phyloP scores from a whole-genome alignment of 2,888 invertebrate genomes.

The Synergus gifuensis region DNA sequence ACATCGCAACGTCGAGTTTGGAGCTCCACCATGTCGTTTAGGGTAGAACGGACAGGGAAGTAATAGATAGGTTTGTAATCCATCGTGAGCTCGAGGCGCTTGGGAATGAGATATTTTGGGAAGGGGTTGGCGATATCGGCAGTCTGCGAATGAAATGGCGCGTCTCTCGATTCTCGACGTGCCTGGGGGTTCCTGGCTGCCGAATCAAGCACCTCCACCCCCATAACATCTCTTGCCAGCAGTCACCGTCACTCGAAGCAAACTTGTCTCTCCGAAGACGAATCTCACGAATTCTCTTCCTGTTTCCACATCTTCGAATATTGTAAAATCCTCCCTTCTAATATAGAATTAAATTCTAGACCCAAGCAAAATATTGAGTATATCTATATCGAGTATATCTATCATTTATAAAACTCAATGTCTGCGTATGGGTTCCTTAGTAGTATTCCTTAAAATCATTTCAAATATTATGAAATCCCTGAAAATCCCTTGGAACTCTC shows the following conservation, averaged over 20 bases:
- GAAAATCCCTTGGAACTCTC: no score
- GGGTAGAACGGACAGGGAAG: slow-evolving; percentile 71
- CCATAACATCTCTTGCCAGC: slow-evolving; percentile 45
- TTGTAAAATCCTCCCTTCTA: not conserved
- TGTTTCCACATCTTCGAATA: slow-evolving; percentile 46
- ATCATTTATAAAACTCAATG: no score
- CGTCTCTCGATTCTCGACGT: slow-evolving; percentile 73
- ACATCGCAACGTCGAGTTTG: slow-evolving; percentile 61
- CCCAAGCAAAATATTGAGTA: no score
- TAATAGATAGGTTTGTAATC: slow-evolving; percentile 78
- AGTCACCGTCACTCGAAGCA: slow-evolving; percentile 51
- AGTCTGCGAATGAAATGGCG: slow-evolving; percentile 77
- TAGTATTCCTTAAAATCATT: no score
- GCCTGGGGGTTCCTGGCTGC: slow-evolving; percentile 72
- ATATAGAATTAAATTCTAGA: not conserved
- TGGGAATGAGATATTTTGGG: slow-evolving; percentile 77
- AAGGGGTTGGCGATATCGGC: slow-evolving; percentile 74
- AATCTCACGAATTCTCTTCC: slow-evolving; percentile 56
- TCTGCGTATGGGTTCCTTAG: no score
- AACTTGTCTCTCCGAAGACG: slow-evolving; percentile 64
- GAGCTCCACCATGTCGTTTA: slow-evolving; percentile 61
- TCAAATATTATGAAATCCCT: no score
- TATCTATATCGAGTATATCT: no score
- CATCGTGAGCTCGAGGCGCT: slow-evolving; percentile 76
- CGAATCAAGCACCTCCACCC: slow-evolving; percentile 71